phyloP scores from a whole-genome alignment of 2,797 vertebrate genomes.

The Sebastes vulpes region DNA sequence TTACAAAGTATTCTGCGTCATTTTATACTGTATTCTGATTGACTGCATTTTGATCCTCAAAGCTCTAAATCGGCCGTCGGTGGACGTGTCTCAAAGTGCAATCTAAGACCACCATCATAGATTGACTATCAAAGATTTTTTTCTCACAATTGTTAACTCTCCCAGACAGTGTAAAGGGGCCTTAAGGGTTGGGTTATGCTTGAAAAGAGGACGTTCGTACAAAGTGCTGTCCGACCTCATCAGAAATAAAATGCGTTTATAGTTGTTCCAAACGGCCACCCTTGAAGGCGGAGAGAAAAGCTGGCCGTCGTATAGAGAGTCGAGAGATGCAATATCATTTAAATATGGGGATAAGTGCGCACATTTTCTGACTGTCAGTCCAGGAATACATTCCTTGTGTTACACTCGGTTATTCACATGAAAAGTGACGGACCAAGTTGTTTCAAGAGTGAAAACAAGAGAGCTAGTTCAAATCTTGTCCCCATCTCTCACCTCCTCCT shows the following conservation, averaged over 20 bases:
- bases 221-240: neutral
- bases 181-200: neutral
- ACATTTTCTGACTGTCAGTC: neutral
- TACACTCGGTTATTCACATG: neutral
- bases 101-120: neutral
- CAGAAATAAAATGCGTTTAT: neutral
- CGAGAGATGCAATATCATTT: neutral
- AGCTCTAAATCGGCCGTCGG: neutral
- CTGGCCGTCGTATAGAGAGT: neutral
- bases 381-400: neutral
- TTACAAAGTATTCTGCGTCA: neutral
- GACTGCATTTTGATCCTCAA: neutral
- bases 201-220: neutral
- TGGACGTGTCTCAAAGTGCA: neutral
- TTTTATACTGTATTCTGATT: neutral
- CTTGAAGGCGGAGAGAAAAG: neutral
- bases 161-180: neutral
- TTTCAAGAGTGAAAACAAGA: neutral
- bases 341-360: neutral
- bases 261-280: neutral
- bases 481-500: neutral
- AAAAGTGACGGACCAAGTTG: neutral
- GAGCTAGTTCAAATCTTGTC: neutral
- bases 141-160: neutral
- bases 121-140: neutral